These are phyloP conservation scores for Bostrychus sinensis DNA, from an alignment of 2,113 vertebrate species.

Conservation along the genomic window DNA sequence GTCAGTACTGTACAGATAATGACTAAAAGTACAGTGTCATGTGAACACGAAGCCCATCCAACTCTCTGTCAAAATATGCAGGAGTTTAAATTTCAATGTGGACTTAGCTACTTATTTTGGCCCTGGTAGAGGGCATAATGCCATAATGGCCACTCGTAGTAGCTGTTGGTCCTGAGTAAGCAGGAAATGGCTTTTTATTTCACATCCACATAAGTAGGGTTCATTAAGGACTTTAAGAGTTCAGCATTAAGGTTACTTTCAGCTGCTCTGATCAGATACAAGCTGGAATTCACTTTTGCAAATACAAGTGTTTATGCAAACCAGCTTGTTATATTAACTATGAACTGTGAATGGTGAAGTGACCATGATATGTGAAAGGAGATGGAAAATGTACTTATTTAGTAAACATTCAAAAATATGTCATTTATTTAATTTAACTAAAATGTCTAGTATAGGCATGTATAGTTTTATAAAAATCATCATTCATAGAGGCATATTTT, in stretches of 20 bases:
- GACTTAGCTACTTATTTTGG: constrained; percentile 56
- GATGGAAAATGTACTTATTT: no score
- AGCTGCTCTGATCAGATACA: constrained; percentile 1
- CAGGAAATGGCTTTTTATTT: constrained; percentile 43
- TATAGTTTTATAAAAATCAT: no score
- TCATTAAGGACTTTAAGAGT: constrained; percentile 44
- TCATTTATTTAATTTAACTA: no score
- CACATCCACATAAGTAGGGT: constrained; percentile 29
- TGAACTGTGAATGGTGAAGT: no score
- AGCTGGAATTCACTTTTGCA: no score
- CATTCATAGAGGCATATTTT: no score
- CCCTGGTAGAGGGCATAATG: constrained; percentile 33
- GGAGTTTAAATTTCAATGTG: constrained; percentile 35
- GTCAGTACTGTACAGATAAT: no score
- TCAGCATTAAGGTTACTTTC: constrained; percentile 30
- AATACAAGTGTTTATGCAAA: no score
- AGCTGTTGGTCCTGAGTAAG: constrained; percentile 45
- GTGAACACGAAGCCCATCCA: constrained; percentile 32
- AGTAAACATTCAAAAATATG: no score
- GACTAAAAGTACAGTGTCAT: neutral
- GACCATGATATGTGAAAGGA: no score
- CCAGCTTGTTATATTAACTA: no score
- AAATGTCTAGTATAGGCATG: no score
- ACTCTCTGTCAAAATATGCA: constrained; percentile 48
- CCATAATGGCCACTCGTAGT: constrained; percentile 34